These are phyloP conservation scores for Heliconius sara DNA, from an alignment of 2,888 invertebrate species.

Conservation along the genomic window DNA sequence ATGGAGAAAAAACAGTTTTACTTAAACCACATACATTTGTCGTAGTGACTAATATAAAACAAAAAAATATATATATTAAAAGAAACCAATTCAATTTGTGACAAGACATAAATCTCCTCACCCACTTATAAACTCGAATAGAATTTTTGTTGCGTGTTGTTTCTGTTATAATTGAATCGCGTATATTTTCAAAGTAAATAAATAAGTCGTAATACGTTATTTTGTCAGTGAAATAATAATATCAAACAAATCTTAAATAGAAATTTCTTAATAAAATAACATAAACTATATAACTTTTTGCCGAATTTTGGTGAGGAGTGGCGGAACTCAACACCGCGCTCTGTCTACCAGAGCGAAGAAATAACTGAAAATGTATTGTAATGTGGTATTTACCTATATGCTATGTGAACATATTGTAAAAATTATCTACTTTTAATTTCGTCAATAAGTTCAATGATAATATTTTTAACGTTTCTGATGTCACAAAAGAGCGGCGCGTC, in stretches of 20 bases:
- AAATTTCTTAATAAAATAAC: not conserved
- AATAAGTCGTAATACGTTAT: not conserved
- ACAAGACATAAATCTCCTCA: slow-evolving; percentile 12
- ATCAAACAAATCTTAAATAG: not conserved
- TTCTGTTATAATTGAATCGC: not conserved
- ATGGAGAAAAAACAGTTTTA: too few relatives aligned
- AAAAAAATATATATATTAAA: not conserved
- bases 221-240: not conserved
- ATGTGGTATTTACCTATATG: not conserved
- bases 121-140: slow-evolving; percentile 3
- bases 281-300: not conserved
- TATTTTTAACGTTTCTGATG: slow-evolving; percentile 18
- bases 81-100: not conserved
- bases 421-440: slow-evolving; percentile 9
- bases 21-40: not conserved
- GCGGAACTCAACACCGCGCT: not conserved
- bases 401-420: not conserved
- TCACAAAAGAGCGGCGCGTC: slow-evolving; percentile 1
- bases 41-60: not conserved
- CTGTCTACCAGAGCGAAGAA: not conserved
- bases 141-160: slow-evolving; percentile 12
- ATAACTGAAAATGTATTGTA: too few relatives aligned
- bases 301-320: not conserved
- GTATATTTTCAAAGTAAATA: not conserved
- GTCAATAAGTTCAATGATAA: slow-evolving; percentile 19